phyloP scores from a whole-genome alignment of 2,888 invertebrate genomes.

The Cheiracanthium punctorium region DNA sequence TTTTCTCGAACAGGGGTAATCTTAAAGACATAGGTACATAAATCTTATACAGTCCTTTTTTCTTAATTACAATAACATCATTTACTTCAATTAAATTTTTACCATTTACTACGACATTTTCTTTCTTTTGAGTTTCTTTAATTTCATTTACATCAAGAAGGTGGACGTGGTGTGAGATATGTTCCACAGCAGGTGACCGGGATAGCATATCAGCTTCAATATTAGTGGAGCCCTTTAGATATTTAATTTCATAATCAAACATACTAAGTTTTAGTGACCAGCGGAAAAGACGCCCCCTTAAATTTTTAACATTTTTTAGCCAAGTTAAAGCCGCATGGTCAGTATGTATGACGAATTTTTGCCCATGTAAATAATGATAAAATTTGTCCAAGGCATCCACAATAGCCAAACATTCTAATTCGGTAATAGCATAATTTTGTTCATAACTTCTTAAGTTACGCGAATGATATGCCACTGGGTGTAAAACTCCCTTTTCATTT shows the following conservation, averaged over 20 bases:
- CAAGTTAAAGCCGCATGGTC: constrained; percentile 9
- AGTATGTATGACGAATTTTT: not conserved
- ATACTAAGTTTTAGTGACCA: constrained; percentile 1
- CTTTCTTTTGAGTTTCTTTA: not conserved
- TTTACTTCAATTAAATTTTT: not conserved
- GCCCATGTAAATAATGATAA: not conserved
- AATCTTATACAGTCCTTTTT: not conserved
- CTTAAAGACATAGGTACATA: not conserved
- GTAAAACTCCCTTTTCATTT: not conserved
- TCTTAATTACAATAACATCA: not conserved
- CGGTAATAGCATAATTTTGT: constrained; percentile 1
- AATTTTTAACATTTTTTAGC: not conserved
- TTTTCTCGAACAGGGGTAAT: not conserved
- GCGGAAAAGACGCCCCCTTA: not conserved
- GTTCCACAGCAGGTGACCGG: not conserved
- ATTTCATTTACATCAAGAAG: not conserved
- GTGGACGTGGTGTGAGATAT: not conserved
- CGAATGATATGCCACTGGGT: not conserved
- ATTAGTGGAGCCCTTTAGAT: not conserved
- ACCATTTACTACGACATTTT: not conserved
- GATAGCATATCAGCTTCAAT: not conserved
- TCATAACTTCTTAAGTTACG: not conserved
- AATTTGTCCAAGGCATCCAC: constrained; percentile 3
- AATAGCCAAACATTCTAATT: constrained; percentile 7
- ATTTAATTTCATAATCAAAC: constrained; percentile 3